Base-by-base conservation (phyloP, 64 coral and sea anemone genomes). In the Catalaphyllia jardinei region DNA sequence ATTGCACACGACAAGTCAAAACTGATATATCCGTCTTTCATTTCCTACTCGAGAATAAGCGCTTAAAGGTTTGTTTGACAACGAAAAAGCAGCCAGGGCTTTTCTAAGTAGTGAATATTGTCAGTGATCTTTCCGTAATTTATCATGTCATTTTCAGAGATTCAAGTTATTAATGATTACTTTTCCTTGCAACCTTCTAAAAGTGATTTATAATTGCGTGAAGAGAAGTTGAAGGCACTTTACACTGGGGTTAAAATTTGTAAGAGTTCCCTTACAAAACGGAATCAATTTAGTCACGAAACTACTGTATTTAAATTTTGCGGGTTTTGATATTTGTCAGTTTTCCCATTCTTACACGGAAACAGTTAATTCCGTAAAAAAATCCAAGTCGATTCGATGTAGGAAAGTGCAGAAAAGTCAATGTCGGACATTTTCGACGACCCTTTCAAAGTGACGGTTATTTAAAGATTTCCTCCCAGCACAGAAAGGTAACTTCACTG, bases 271-370 rank as follows among this genome's bases (percentile, higher is more conserved):
- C 22, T 69, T 69, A 27, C 4, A 46, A n/a, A 69, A 69, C 22
- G 4, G 22, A 29, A 69, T 25, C 25, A 69, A 29, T 67, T 69
- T 69, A 57, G 65, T 69, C 65, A 69, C 65, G 65, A 25, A 69
- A 27, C 65, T 9, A 69, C 25, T 11, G 4, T 22, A 28, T 1
- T 46, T 1, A 71, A 35, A n/a, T 67, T 61, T 79, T 79, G 76
- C 14, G 76, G 76, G 76, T 79, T 29, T 57, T 42, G 15, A 85
- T 69, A 39, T 50, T 85, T 85, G 81, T 38, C 13, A 85, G 39
- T 85, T 85, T 83, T 85, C 35, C 42, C 22, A 85, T 85, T 71
- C 81, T 71, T 71, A 12, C 81, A 85, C 67, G 81, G 31, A 71
- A 85, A 71, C 63, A 28, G n/a, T n/a, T n/a, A n/a, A 42, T 85